A percentile compares a stretch with the other conserved stretches of the same genome.
These are phyloP conservation scores for Loriculus beryllinus DNA, from an alignment of 2,797 vertebrate genomes.

Conservation along the genomic window DNA sequence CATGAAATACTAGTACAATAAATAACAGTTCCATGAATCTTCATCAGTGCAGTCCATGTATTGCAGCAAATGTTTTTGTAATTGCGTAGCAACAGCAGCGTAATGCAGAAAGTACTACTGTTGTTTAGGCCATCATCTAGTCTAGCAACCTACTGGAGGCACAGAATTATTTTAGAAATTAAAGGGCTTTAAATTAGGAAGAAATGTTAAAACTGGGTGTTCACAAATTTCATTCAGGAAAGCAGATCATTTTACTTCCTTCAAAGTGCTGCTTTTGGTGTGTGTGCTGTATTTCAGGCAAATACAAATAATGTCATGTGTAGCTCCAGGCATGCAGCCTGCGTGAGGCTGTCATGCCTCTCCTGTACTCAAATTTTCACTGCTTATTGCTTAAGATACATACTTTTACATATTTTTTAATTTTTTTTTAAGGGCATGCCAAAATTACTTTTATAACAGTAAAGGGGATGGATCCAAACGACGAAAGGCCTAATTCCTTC, in stretches of 20 bases:
- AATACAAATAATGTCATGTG: background rate
- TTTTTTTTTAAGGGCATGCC: background rate
- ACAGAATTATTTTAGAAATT: background rate
- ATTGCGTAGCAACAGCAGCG: background rate
- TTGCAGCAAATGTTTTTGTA: background rate
- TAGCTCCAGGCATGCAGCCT: background rate
- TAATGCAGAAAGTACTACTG: background rate
- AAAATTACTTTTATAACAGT: background rate
- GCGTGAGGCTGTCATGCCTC: background rate
- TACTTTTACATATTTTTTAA: background rate
- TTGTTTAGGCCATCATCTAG: background rate
- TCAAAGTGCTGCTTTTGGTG: background rate
- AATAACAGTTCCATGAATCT: fast-evolving
- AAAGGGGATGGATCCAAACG: background rate
- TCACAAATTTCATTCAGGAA: background rate
- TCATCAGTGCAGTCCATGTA: background rate
- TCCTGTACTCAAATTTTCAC: background rate
- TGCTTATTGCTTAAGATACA: background rate
- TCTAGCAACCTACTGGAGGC: background rate
- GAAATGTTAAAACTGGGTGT: background rate
- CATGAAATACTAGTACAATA: background rate
- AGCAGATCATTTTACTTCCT: background rate
- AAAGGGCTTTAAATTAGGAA: background rate
- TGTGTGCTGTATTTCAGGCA: background rate
- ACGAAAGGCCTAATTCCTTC: background rate